phyloP scores from a whole-genome alignment of 1,140 invertebrate species.

The Sipha flava region DNA sequence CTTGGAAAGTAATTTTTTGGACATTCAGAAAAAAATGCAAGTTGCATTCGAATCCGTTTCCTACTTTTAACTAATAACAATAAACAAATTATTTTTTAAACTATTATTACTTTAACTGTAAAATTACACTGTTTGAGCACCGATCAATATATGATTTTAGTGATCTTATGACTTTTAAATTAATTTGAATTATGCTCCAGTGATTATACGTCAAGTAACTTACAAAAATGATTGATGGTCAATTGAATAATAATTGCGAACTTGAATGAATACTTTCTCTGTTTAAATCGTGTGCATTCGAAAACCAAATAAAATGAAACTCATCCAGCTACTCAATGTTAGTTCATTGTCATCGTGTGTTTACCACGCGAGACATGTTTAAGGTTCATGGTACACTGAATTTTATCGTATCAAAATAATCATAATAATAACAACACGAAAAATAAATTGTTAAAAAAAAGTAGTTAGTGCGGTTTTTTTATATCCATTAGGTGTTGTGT shows the following conservation, averaged over 20 bases:
- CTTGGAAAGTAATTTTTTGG: too few species aligned
- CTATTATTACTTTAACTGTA: background rate
- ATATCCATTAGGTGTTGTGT: background rate
- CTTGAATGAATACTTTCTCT: slow-evolving; percentile 29
- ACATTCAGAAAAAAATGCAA: too few species aligned
- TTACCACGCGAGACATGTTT: slow-evolving; percentile 25
- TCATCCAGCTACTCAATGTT: slow-evolving; percentile 18
- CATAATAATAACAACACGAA: background rate
- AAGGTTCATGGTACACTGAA: slow-evolving; percentile 7
- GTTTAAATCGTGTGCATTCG: slow-evolving; percentile 13
- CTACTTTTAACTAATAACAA: too few species aligned
- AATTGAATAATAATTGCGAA: slow-evolving; percentile 23
- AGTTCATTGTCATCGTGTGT: slow-evolving; percentile 26
- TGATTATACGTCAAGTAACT: slow-evolving; percentile 11
- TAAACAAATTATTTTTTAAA: background rate
- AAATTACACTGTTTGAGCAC: background rate
- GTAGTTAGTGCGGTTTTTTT: background rate
- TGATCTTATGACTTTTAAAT: background rate
- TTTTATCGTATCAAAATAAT: slow-evolving; percentile 3
- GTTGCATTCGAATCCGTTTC: too few species aligned
- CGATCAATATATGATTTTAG: background rate
- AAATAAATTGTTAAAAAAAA: background rate
- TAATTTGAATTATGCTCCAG: slow-evolving; percentile 2
- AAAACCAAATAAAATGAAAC: slow-evolving; percentile 29
- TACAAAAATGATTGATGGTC: slow-evolving; percentile 30